Evolutionary conservation across 2,113 vertebrate species (phyloP).

Genomic region (Macrotis lagotis): DNA sequence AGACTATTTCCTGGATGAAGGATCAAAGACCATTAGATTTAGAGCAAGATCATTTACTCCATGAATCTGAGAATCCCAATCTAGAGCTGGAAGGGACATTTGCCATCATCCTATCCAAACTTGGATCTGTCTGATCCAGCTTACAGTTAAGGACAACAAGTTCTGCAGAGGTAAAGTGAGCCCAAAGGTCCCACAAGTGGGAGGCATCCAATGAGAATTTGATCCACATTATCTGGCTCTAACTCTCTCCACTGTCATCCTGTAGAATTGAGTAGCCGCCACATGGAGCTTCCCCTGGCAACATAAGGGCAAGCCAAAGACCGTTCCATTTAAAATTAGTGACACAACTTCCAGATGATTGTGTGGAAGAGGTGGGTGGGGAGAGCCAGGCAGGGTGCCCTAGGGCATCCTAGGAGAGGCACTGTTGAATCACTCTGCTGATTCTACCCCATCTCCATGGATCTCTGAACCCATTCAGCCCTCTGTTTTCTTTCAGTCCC

Average conservation of each 20-base stretch:
- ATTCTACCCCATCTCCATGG: not conserved
- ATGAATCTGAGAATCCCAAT: not conserved
- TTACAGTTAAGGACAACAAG: not conserved
- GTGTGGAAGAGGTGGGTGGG: not conserved
- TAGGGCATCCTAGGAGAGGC: not conserved
- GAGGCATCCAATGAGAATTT: rapidly evolving
- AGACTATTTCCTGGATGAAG: not conserved
- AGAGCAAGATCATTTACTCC: not conserved
- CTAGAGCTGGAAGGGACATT: not conserved
- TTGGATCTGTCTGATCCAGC: not conserved
- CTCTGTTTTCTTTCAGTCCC: not conserved
- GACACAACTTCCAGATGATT: not conserved
- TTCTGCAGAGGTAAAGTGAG: not conserved
- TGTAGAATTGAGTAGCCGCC: not conserved
- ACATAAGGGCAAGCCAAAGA: not conserved
- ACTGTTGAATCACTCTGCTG: not conserved
- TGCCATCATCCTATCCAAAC: not conserved
- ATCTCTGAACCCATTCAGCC: not conserved
- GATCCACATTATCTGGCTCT: not conserved
- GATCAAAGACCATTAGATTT: not conserved
- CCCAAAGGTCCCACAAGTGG: rapidly evolving
- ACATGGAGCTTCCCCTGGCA: not conserved
- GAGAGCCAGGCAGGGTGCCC: not conserved
- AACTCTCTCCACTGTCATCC: not conserved
- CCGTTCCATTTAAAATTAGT: not conserved